phyloP scores from a whole-genome alignment of 2,113 vertebrate genomes.

The Ptilonorhynchus violaceus region DNA sequence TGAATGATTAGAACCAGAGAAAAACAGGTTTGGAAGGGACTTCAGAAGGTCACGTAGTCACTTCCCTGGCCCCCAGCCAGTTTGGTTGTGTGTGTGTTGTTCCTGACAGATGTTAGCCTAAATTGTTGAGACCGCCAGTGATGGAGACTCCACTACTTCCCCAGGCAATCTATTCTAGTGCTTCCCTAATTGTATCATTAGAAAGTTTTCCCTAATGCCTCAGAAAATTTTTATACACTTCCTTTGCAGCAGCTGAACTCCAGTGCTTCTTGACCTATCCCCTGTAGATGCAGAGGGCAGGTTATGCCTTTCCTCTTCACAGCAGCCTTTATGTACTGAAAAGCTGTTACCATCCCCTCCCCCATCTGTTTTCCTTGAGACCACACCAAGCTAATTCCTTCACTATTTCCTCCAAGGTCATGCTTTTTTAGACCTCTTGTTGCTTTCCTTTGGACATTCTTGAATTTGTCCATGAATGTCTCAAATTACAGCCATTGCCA shows the following conservation, averaged over 20 bases:
- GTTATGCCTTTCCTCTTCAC: constrained; percentile 8
- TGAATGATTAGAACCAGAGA: constrained; percentile 18
- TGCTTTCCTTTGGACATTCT: constrained; percentile 20
- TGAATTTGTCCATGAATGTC: not conserved
- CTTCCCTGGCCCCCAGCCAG: constrained; percentile 47
- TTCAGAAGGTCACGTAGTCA: constrained; percentile 44
- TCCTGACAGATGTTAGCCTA: constrained; percentile 50
- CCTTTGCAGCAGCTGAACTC: constrained; percentile 50
- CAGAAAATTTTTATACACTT: constrained; percentile 59
- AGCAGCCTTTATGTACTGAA: constrained; percentile 4
- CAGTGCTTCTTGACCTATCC: constrained; percentile 46
- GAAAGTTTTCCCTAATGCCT: constrained; percentile 63
- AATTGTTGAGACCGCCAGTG: constrained; percentile 17
- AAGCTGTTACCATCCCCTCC: not conserved
- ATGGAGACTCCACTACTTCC: constrained; percentile 35
- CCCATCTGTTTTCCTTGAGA: not conserved
- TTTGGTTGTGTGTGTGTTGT: not conserved
- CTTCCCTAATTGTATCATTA: constrained; percentile 58
- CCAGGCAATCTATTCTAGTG: constrained; percentile 49
- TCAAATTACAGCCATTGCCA: not conserved
- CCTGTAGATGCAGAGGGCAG: constrained; percentile 41
- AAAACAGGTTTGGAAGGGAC: constrained; percentile 27
- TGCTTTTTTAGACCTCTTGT: constrained; percentile 21
- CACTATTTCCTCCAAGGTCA: constrained; percentile 39
- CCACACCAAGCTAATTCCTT: constrained; percentile 8